A percentile compares a stretch with the other conserved stretches of the same genome.
phyloP scores from a whole-genome alignment of 2,888 invertebrate genomes.

The Rhamnusium bicolor region DNA sequence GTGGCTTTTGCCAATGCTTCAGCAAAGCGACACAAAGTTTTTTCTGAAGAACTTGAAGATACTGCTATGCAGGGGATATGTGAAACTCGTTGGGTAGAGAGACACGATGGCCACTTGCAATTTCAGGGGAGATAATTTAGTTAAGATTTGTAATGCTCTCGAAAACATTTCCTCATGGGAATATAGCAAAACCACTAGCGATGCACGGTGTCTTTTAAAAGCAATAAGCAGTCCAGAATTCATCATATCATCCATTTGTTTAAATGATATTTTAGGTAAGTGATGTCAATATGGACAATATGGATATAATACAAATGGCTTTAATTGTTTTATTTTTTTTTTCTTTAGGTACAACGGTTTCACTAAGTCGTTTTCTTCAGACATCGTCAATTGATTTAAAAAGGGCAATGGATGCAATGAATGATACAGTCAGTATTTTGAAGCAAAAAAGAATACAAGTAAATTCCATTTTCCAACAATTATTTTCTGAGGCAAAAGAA shows the following conservation, averaged over 20 bases:
- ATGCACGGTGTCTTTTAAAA: background rate
- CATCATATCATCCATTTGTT: constrained; percentile 3
- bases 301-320: background rate
- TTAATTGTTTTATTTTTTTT: background rate
- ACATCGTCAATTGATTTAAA: background rate
- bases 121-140: constrained; percentile 12
- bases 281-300: background rate
- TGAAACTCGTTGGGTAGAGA: no score
- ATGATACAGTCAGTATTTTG: background rate
- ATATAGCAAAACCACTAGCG: constrained; percentile 9
- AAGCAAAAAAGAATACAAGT: background rate
- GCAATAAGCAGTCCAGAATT: constrained; percentile 5
- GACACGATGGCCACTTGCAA: no score
- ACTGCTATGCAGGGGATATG: no score
- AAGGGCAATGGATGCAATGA: background rate
- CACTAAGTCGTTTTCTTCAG: no score
- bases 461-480: no score
- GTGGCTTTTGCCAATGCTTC: no score
- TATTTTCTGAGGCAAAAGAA: no score
- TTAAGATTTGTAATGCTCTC: constrained; percentile 16
- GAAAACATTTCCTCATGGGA: constrained; percentile 4
- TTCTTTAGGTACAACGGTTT: background rate
- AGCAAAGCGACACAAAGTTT: no score
- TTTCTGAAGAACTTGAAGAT: no score
- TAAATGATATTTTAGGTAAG: background rate